These are phyloP conservation scores for Empis livida DNA, from an alignment of 2,888 invertebrate genomes.

Conservation along the genomic window DNA sequence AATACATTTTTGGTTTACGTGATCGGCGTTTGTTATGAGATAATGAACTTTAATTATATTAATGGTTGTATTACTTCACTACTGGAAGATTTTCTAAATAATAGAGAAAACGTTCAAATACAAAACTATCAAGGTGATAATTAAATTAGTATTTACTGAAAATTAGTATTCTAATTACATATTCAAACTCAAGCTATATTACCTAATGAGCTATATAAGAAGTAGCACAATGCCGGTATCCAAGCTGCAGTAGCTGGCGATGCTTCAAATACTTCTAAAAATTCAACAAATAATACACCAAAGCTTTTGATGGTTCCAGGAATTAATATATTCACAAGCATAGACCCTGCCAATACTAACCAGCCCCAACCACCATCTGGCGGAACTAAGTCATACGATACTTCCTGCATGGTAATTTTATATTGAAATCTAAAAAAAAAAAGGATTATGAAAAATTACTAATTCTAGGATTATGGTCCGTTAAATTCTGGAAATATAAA, in stretches of 20 bases:
- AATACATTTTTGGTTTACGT: too few species aligned
- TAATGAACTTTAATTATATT: too few species aligned
- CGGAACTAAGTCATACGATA: constrained; percentile 54
- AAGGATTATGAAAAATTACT: too few species aligned
- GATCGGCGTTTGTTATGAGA: too few species aligned
- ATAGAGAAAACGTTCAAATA: too few species aligned
- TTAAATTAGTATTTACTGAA: constrained; percentile 7
- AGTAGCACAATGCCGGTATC: constrained; percentile 79
- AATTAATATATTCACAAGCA: constrained; percentile 70
- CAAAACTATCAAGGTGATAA: too few species aligned
- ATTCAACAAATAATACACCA: constrained; percentile 72
- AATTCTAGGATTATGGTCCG: too few species aligned
- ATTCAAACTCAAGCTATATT: constrained; percentile 20
- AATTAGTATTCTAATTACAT: constrained; percentile 4
- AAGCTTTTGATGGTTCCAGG: constrained; percentile 82
- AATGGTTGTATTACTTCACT: too few species aligned
- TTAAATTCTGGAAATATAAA: too few species aligned
- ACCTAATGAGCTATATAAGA: constrained; percentile 80
- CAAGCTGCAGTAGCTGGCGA: constrained; percentile 62
- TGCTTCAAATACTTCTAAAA: constrained; percentile 63
- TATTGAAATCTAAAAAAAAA: too few species aligned
- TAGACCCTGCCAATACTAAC: constrained; percentile 59
- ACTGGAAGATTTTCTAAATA: too few species aligned
- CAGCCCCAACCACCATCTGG: constrained; percentile 79
- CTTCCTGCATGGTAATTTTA: too few species aligned